These are phyloP conservation scores for Plebejus anna DNA, from an alignment of 2,888 invertebrate species.

Conservation along the genomic window DNA sequence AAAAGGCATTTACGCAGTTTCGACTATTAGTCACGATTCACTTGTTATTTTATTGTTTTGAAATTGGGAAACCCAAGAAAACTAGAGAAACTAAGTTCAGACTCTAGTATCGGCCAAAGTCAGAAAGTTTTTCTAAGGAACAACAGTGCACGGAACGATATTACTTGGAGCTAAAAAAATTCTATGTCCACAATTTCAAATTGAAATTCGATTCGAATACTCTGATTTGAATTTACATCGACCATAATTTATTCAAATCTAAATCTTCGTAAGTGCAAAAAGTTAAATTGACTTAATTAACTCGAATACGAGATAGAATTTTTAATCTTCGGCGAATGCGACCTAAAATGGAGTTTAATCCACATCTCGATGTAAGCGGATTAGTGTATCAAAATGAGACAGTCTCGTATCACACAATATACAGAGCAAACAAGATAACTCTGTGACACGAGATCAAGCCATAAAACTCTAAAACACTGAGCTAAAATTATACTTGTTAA, in stretches of 20 bases:
- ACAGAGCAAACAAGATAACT: slow-evolving; percentile 22
- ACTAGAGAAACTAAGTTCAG: not conserved
- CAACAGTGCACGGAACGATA: too few relatives aligned
- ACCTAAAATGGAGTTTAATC: slow-evolving; percentile 18
- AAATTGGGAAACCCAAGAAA: not conserved
- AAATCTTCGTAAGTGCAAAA: not conserved
- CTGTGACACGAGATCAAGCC: slow-evolving; percentile 16
- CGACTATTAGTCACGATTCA: not conserved
- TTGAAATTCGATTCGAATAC: not conserved
- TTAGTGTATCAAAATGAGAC: slow-evolving; percentile 23
- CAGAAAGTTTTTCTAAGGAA: too few relatives aligned
- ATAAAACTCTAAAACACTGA: slow-evolving; percentile 20
- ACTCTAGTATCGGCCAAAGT: too few relatives aligned
- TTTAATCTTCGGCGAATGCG: not conserved
- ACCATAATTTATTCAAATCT: not conserved
- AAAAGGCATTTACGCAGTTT: slow-evolving; percentile 2
- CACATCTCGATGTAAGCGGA: slow-evolving; percentile 10
- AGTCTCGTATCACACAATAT: slow-evolving; percentile 26
- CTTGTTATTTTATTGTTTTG: not conserved
- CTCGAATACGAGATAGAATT: not conserved
- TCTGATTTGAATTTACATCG: not conserved
- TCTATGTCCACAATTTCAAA: not conserved
- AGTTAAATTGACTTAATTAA: slow-evolving; percentile 9
- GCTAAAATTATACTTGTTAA: slow-evolving; percentile 5
- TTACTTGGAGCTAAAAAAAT: too few relatives aligned